These are phyloP conservation scores for Nipponia nippon DNA, from an alignment of 2,113 vertebrate genomes.

Conservation along the genomic window DNA sequence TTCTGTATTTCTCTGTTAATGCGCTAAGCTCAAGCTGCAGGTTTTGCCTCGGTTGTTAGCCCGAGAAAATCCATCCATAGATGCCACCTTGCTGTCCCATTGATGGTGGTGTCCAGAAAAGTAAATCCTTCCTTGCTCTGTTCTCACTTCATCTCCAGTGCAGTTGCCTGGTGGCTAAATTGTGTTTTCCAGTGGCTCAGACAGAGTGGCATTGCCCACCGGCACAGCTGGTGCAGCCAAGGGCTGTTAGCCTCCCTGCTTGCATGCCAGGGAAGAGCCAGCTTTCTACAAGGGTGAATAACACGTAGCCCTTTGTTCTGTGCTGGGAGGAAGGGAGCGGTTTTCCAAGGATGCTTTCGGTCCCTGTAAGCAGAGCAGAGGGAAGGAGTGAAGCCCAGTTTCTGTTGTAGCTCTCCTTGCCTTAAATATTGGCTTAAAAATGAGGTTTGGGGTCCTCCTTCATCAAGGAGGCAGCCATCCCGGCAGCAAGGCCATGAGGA, in stretches of 20 bases:
- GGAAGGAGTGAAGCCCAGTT: not conserved
- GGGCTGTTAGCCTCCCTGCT: too few species aligned
- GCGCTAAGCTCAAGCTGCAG: not conserved
- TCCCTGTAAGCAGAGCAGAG: not conserved
- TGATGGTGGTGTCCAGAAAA: not conserved
- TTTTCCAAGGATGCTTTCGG: not conserved
- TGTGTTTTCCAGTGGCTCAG: not conserved
- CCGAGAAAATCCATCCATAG: not conserved
- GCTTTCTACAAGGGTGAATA: not conserved
- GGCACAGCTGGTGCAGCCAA: too few species aligned
- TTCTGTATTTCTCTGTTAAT: not conserved
- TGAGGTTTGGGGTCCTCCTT: not conserved
- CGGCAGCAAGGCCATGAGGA: not conserved
- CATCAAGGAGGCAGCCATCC: not conserved
- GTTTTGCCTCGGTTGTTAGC: not conserved
- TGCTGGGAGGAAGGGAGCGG: not conserved
- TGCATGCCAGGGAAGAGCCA: accelerated
- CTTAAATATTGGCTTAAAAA: not conserved
- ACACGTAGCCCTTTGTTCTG: not conserved
- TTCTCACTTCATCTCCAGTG: not conserved
- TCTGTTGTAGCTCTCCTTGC: not conserved
- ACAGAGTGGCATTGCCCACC: accelerated
- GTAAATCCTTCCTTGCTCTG: not conserved
- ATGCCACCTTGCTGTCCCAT: not conserved
- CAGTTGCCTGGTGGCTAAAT: not conserved